Base-by-base conservation (phyloP, 2,113 vertebrate species). In the Eulemur macaco region DNA sequence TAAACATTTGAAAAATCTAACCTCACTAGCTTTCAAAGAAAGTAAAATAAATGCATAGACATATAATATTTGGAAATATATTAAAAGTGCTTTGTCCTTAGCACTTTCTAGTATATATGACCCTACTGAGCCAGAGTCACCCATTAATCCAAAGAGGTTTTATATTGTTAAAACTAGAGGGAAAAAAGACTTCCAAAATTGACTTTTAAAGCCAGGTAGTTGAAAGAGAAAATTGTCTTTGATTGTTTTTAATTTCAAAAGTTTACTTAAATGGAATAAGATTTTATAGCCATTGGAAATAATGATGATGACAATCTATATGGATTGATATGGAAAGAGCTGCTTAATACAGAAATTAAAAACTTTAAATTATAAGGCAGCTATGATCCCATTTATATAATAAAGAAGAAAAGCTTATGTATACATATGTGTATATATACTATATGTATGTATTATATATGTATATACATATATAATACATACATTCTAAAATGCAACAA, bases 221-320 rank as follows among this genome's bases (percentile, higher is more conserved):
- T 60, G 42, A 94, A 77, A 89, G 7, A 85, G 13, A 92, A 85
- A 68, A 8, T 87, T 74, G 8, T 77, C 82, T 71, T 29, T 52
- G 5, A 84, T 93, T 89, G 29, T 58, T 91, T 90, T 90, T 95
- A 45, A 85, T 83, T 92, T 20, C 21, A 87, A 60, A 90, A 31
- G 17, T 13, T 80, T 74, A 11, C 29, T 94, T 93, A 52, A 52
- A 42, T 84, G 42, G 39, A 45, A 17, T 45, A 73, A 77, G 45
- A 89, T 17, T 52, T 69, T 78, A 23, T 15, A 42, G 23, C 4
- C 50, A 85, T 31, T 86, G 42, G 11, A 83, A 77, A 76, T 66
- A 25, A 89, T 45, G 68, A 54, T 20, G 34, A 52, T 69, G 52
- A 78, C 11, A 58, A 2, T 78, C 18, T 63, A 10, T 58, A 76